These are phyloP conservation scores for Nemoura dubitans DNA, from an alignment of 2,888 invertebrate species.

Conservation along the genomic window DNA sequence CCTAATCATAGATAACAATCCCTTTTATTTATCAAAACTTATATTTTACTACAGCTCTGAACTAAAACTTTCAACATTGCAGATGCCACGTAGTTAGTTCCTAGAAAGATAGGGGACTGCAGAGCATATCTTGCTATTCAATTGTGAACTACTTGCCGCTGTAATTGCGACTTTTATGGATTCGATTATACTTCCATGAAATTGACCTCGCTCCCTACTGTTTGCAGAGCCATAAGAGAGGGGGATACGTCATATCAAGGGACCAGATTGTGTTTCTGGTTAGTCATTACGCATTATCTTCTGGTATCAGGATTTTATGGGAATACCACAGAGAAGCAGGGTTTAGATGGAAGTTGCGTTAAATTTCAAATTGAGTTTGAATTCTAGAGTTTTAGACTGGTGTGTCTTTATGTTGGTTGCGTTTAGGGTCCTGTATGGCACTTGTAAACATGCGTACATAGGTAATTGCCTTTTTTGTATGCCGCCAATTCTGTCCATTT, in stretches of 20 bases:
- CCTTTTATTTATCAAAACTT: neutral
- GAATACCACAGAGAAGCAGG: neutral
- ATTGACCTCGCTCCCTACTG: neutral
- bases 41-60: neutral
- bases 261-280: neutral
- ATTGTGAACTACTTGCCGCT: neutral
- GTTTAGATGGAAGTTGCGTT: too few species aligned
- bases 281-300: neutral
- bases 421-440: too few species aligned
- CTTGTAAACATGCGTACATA: too few species aligned
- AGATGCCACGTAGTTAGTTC: neutral
- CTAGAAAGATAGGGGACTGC: neutral
- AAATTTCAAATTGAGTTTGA: too few species aligned
- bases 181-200: neutral
- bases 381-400: too few species aligned
- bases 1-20: neutral
- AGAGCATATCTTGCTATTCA: neutral
- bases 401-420: too few species aligned
- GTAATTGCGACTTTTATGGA: neutral
- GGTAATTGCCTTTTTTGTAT: too few species aligned
- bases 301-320: neutral
- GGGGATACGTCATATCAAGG: neutral
- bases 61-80: neutral
- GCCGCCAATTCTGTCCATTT: too few species aligned
- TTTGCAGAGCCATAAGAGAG: neutral